These are phyloP conservation scores for Eupithecia subumbrata DNA, from an alignment of 2,888 invertebrate species.

Conservation along the genomic window DNA sequence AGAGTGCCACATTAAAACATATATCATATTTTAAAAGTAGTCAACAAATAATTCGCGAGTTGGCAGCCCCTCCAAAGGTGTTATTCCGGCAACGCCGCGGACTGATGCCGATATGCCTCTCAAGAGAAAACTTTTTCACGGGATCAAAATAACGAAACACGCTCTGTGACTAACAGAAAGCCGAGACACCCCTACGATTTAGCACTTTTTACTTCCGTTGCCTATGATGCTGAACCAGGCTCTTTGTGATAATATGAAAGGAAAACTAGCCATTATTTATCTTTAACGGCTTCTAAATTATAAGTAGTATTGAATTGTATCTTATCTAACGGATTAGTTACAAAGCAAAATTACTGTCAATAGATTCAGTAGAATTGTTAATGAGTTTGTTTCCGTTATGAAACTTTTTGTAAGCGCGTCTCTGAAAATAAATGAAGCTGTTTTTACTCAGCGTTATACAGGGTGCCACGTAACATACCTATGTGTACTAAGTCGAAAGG, in stretches of 20 bases:
- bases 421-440: too few relatives aligned
- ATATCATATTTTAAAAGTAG: constrained; percentile 1
- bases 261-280: not conserved
- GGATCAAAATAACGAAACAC: constrained; percentile 67
- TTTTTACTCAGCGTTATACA: too few relatives aligned
- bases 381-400: not conserved
- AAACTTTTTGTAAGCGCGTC: too few relatives aligned
- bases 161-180: constrained; percentile 45
- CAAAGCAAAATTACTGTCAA: not conserved
- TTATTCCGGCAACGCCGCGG: constrained; percentile 79
- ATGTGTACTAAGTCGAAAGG: too few relatives aligned
- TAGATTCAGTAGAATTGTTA: not conserved
- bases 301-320: not conserved
- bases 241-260: constrained; percentile 18
- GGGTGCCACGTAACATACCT: too few relatives aligned
- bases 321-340: not conserved
- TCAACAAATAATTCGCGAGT: constrained; percentile 5
- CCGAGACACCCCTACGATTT: constrained; percentile 41
- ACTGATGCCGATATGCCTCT: constrained; percentile 76
- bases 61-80: constrained; percentile 68
- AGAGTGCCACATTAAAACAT: not conserved
- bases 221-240: constrained; percentile 22
- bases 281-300: not conserved
- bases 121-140: constrained; percentile 71
- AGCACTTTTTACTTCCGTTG: constrained; percentile 42